Conservation (phyloP, 2,113 vertebrate species). For the Chrysochloris asiatica region DNA sequence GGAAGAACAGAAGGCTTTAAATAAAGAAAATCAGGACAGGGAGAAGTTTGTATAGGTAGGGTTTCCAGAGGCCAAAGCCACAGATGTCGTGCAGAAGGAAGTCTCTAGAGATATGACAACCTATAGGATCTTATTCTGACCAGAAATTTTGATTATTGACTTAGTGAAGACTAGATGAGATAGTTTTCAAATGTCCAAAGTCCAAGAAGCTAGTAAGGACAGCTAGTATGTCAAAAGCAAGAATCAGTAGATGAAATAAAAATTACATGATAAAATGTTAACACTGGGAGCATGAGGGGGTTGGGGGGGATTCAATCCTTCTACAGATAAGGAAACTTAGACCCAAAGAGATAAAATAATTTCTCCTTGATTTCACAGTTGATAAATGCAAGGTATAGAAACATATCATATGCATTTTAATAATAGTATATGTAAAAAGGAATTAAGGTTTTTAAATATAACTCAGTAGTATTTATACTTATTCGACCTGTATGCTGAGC, state of each 20-base stretch:
- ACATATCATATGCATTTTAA: background rate
- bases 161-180: conserved; percentile 49
- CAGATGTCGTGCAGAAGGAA: background rate
- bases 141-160: conserved; percentile 25
- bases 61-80: conserved; percentile 1
- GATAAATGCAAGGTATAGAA: conserved; percentile 1
- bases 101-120: background rate
- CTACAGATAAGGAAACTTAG: conserved; percentile 19
- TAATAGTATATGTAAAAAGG: conserved; percentile 9
- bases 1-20: background rate
- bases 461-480: too few species aligned
- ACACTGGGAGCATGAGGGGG: too few species aligned
- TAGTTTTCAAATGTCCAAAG: conserved; percentile 46
- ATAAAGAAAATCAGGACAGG: conserved; percentile 39
- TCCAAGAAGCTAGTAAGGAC: conserved; percentile 21
- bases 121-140: background rate
- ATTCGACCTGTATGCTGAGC: too few species aligned
- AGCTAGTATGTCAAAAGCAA: background rate
- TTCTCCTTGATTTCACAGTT: conserved; percentile 39
- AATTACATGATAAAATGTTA: background rate
- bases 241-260: conserved; percentile 50
- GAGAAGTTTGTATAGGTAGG: conserved; percentile 14
- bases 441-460: background rate
- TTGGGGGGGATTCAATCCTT: background rate
- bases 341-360: background rate